Evolutionary conservation across 2,113 vertebrate species (phyloP).

Genomic region (Clinocottus analis): DNA sequence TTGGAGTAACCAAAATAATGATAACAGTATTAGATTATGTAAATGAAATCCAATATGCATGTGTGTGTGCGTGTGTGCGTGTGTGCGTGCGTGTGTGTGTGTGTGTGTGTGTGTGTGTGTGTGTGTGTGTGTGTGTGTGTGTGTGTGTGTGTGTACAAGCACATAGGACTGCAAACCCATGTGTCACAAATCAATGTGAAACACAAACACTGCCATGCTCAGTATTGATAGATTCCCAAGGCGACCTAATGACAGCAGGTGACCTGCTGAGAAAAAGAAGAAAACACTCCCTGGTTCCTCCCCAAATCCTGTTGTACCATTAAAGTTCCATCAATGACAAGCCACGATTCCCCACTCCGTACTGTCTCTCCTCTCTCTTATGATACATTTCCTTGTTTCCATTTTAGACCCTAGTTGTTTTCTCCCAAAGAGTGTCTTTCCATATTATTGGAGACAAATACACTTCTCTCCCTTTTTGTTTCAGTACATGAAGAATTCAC

Average conservation of each 20-base stretch:
- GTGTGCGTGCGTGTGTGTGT: neutral
- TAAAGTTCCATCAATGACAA: slow-evolving; percentile 50
- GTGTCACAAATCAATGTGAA: slow-evolving; percentile 36
- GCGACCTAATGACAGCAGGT: slow-evolving; percentile 33
- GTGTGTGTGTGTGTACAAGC: neutral
- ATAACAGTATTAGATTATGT: neutral
- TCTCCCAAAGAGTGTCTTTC: slow-evolving; percentile 3
- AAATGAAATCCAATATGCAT: neutral
- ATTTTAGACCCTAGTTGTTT: slow-evolving; percentile 14
- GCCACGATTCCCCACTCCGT: slow-evolving; percentile 20
- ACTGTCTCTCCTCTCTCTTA: slow-evolving; percentile 3
- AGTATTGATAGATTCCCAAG: slow-evolving; percentile 47
- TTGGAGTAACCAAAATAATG: neutral
- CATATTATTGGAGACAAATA: neutral
- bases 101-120: neutral
- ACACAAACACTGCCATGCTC: slow-evolving; percentile 35
- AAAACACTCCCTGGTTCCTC: slow-evolving; percentile 30
- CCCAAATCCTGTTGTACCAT: slow-evolving; percentile 33
- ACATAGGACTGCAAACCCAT: neutral
- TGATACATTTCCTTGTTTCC: slow-evolving; percentile 20
- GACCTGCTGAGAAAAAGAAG: slow-evolving; percentile 58
- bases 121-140: neutral
- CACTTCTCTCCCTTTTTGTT: neutral
- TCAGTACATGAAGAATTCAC: neutral
- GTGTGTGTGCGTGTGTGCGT: neutral